These are phyloP conservation scores for Aethes cnicana DNA, from an alignment of 2,888 invertebrate species.

Conservation along the genomic window DNA sequence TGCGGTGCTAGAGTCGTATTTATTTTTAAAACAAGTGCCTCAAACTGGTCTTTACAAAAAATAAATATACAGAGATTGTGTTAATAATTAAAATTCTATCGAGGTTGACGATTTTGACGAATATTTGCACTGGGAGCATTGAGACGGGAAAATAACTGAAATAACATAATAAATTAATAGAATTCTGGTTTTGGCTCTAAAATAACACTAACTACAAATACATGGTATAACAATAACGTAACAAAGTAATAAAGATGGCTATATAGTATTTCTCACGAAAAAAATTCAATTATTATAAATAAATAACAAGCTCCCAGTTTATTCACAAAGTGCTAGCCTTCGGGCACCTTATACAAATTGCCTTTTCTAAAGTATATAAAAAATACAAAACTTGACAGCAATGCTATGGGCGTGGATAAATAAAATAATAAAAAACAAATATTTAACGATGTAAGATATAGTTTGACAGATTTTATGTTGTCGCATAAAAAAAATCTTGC, in stretches of 20 bases:
- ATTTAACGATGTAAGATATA: not conserved
- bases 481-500: slow-evolving; percentile 3
- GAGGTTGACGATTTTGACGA: slow-evolving; percentile 14
- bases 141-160: not conserved
- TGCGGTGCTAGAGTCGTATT: slow-evolving; percentile 23
- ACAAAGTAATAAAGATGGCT: not conserved
- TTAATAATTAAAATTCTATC: slow-evolving; percentile 27
- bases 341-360: slow-evolving; percentile 53
- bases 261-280: not conserved
- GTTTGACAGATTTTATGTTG: not conserved
- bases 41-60: slow-evolving; percentile 27
- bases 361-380: slow-evolving; percentile 44
- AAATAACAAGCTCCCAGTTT: slow-evolving; percentile 29
- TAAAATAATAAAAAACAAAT: not conserved
- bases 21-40: slow-evolving; percentile 34
- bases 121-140: slow-evolving; percentile 10
- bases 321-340: slow-evolving; percentile 65
- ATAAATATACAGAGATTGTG: slow-evolving; percentile 26
- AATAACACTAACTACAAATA: not conserved
- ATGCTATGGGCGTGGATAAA: not conserved
- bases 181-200: slow-evolving; percentile 13
- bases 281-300: not conserved
- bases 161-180: not conserved
- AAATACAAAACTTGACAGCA: slow-evolving; percentile 24
- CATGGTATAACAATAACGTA: not conserved